Evolutionary conservation across 2,888 invertebrate genomes (phyloP).

Genomic region (Ashinkailepas kermadecensis): DNA sequence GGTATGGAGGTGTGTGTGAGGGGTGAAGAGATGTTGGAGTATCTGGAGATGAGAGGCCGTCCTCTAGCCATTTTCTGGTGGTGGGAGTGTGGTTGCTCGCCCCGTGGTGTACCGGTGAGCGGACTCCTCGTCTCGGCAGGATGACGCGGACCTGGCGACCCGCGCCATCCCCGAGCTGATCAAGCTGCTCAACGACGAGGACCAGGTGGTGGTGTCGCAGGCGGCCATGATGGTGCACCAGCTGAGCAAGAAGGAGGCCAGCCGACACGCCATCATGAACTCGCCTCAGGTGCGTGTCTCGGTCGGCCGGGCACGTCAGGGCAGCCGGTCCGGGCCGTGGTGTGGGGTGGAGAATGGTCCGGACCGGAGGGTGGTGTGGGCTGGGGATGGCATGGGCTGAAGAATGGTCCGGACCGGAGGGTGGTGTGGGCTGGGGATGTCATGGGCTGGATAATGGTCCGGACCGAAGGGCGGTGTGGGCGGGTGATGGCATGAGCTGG

Average conservation of each 20-base stretch:
- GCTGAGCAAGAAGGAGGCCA: constrained; percentile 78
- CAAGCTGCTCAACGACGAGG: constrained; percentile 87
- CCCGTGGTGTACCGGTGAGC: no score
- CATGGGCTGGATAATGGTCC: not conserved
- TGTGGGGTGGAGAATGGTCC: not conserved
- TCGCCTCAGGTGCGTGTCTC: constrained; percentile 59
- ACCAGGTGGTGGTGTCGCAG: constrained; percentile 93
- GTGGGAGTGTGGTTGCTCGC: not conserved
- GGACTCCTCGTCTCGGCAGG: constrained; percentile 42
- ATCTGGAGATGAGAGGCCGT: no score
- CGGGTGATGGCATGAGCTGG: not conserved
- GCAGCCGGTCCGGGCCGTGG: no score
- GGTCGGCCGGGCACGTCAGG: not conserved
- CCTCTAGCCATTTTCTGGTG: no score
- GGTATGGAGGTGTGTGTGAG: no score
- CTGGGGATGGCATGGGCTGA: not conserved
- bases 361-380: no score
- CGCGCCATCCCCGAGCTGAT: constrained; percentile 96
- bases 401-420: not conserved
- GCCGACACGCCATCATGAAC: constrained; percentile 84
- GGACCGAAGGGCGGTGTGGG: not conserved
- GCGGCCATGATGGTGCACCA: constrained; percentile 99
- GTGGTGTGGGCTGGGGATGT: not conserved
- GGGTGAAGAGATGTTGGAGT: no score
- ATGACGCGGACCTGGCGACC: constrained; percentile 93